Evolutionary conservation across 2,888 invertebrate species (phyloP), one percentile per base, ranked within the genome.

Genomic region (Crepidodera aurea): DNA sequence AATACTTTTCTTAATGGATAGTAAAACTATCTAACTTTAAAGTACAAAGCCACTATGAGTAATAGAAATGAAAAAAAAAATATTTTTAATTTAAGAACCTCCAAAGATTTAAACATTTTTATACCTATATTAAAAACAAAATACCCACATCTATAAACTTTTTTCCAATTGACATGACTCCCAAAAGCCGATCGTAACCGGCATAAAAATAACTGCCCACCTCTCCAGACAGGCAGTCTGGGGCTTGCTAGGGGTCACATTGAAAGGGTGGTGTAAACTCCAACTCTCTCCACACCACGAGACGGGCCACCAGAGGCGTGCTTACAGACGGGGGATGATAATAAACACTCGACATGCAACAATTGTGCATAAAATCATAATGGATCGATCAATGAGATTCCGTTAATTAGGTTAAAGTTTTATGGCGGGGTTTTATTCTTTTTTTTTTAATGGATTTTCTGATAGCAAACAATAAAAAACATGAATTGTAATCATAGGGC

Each of bases 181-280:
- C 48, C 27, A 16, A 29, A 27, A 27, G 15, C 16, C 48, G 13
- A 27, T 27, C 48, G 48, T 48, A 48, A 57, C 57, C 39, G 55
- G 57, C 48, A 39, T 57, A 29, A 57, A 57, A 57, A 57, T 57
- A 57, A 57, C 57, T 13, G 48, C 57, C 57, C 57, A 57, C 48
- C 48, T 57, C 57, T 57, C 39, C 39, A 57, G 57, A 57, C 57
- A 57, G 29, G 57, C 57, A 57, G 57, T 57, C 57, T 57, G 48
- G 57, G 56, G 56, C 56, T 56, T 63, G 46, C 44, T 65, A 55
- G 69, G 68, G 71, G 71, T 71, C 71, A 71, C 71, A 71, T 71
- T 71, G 71, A 71, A 67, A 69, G 69, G 71, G 69, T 64, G 67
- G 62, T 53, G 65, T 55, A 59, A 68, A 64, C 67, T 66, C 65